phyloP scores from a whole-genome alignment of 2,797 vertebrate genomes.

The Masticophis lateralis region DNA sequence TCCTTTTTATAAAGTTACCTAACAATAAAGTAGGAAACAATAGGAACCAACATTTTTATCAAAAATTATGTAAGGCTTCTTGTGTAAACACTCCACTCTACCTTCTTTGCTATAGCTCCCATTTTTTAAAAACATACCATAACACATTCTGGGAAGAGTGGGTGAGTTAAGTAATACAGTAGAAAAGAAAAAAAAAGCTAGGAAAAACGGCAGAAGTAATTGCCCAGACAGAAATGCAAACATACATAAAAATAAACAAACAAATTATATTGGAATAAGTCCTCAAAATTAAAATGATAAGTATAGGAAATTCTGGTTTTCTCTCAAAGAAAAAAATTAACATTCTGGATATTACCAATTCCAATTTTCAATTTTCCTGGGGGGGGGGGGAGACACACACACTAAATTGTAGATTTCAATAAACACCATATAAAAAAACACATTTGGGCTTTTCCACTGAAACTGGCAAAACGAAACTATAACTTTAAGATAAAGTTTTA shows the following conservation, averaged over 20 bases:
- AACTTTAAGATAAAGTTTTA: neutral
- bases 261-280: constrained; percentile 31
- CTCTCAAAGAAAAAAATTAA: constrained; percentile 22
- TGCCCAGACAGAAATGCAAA: neutral
- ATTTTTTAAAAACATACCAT: neutral
- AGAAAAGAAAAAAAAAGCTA: too few species aligned
- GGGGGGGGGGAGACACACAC: neutral
- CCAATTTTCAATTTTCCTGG: constrained; percentile 37
- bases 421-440: constrained; percentile 45
- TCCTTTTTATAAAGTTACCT: neutral
- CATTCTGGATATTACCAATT: constrained; percentile 38
- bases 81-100: neutral
- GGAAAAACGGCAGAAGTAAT: neutral
- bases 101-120: neutral
- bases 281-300: constrained; percentile 40
- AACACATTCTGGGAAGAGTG: neutral
- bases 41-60: neutral
- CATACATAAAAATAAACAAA: neutral
- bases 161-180: neutral
- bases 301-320: constrained; percentile 31
- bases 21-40: neutral
- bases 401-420: constrained; percentile 27
- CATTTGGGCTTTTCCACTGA: constrained; percentile 17
- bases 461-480: constrained; percentile 28
- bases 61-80: neutral